These are phyloP conservation scores for Drosophila paracracens DNA, from an alignment of 2,888 invertebrate species.

Conservation along the genomic window DNA sequence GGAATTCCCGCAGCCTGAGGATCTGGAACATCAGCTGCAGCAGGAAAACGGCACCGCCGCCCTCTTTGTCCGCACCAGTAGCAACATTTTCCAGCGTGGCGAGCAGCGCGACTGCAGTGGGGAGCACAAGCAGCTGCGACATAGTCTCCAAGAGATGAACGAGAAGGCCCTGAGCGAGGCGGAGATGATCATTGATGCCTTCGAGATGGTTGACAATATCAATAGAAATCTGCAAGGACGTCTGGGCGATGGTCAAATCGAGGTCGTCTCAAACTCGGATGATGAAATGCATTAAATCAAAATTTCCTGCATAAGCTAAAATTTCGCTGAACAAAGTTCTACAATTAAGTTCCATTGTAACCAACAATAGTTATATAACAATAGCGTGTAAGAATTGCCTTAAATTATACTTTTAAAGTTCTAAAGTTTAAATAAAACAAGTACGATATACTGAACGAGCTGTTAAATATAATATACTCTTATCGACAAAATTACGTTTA, in stretches of 20 bases:
- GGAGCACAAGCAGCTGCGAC: conserved; percentile 59
- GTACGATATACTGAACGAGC: neutral
- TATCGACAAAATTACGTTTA: neutral
- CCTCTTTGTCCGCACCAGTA: conserved; percentile 49
- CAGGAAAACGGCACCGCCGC: conserved; percentile 35
- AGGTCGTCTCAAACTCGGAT: conserved; percentile 10
- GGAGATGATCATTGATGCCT: conserved; percentile 62
- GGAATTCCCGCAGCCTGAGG: conserved; percentile 45
- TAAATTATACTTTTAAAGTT: conserved; percentile 3
- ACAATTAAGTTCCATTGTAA: conserved; percentile 24
- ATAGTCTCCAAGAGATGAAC: conserved; percentile 50
- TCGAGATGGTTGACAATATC: conserved; percentile 70
- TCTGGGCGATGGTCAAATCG: conserved; percentile 3
- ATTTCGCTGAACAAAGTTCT: conserved; percentile 75
- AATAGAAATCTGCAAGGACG: conserved; percentile 51
- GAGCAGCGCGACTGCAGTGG: conserved; percentile 66
- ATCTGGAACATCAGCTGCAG: conserved; percentile 48
- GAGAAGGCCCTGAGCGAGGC: conserved; percentile 58
- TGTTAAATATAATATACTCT: neutral
- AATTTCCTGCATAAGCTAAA: neutral
- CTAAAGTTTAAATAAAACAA: neutral
- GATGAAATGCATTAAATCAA: conserved; percentile 19
- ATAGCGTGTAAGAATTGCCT: neutral
- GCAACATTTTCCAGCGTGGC: conserved; percentile 50
- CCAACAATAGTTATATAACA: neutral